Evolutionary conservation across 1,140 invertebrate species (phyloP).

Genomic region (Tribolium castaneum): DNA sequence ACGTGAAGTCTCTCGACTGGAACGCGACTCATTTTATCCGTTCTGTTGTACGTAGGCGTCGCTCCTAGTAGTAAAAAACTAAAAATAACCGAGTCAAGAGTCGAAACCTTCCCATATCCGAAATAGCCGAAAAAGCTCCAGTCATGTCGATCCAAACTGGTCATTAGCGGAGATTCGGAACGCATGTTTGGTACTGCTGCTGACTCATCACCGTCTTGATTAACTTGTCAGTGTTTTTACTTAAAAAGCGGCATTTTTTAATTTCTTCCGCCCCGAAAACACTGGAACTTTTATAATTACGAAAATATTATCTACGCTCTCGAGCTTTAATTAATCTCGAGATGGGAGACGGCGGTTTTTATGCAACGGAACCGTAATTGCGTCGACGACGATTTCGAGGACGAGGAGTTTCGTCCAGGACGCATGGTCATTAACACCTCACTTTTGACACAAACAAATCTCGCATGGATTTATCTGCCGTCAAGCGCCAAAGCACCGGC

Average conservation of each 20-base stretch:
- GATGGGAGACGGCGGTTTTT: neutral
- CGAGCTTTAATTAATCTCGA: slow-evolving; percentile 42
- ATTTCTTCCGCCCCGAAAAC: slow-evolving; percentile 47
- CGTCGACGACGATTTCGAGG: neutral
- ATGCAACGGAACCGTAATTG: slow-evolving; percentile 25
- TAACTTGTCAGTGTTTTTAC: slow-evolving; percentile 61
- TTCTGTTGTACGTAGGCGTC: neutral
- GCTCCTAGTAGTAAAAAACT: neutral
- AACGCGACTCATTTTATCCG: neutral
- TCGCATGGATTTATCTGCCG: slow-evolving; percentile 41
- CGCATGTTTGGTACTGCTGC: slow-evolving; percentile 58
- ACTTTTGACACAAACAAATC: slow-evolving; percentile 44
- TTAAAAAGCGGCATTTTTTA: slow-evolving; percentile 57
- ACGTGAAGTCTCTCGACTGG: neutral
- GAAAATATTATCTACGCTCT: slow-evolving; percentile 54
- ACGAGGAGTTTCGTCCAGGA: neutral
- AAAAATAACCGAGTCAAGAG: neutral
- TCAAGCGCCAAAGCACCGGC: slow-evolving; percentile 41
- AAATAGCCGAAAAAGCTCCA: slow-evolving; percentile 51
- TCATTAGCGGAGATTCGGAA: slow-evolving; percentile 55
- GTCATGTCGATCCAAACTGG: slow-evolving; percentile 52
- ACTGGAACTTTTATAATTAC: slow-evolving; percentile 53
- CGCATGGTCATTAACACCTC: slow-evolving; percentile 46
- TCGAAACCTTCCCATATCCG: neutral
- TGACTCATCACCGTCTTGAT: slow-evolving; percentile 57